A percentile compares a stretch with the other conserved stretches of the same genome.
phyloP scores from a whole-genome alignment of 37 sponge, comb jelly and placozoan species.

The Dysidea cf. avara region DNA sequence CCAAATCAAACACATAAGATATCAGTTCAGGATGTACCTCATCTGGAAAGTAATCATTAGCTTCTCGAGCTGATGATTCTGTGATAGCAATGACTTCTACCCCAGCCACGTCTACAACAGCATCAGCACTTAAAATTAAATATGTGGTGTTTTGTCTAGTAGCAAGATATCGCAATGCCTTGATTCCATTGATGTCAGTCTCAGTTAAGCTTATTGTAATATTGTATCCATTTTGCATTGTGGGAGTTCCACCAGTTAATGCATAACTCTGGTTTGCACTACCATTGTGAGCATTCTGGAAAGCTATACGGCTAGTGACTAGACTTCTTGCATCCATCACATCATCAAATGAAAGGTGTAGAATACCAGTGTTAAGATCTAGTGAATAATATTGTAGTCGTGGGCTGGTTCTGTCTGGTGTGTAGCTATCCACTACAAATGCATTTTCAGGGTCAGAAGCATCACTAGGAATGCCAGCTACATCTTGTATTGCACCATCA shows the following conservation, averaged over 20 bases:
- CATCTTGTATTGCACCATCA: constrained; percentile 70
- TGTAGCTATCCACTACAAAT: constrained; percentile 37
- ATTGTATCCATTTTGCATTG: constrained; percentile 71
- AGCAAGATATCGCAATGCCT: constrained; percentile 61
- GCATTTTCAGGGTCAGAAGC: constrained; percentile 24
- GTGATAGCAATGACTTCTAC: constrained; percentile 72
- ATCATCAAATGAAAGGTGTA: constrained; percentile 79
- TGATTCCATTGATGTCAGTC: constrained; percentile 75
- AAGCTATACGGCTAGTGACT: constrained; percentile 13
- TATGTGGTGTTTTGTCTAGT: constrained; percentile 38
- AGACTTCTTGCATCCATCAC: constrained; percentile 61
- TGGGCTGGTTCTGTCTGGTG: constrained; percentile 59
- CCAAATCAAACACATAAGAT: constrained; percentile 70
- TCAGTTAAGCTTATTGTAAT: constrained; percentile 53
- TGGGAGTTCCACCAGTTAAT: constrained; percentile 56
- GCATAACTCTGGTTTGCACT: constrained; percentile 13
- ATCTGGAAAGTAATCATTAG: constrained; percentile 38
- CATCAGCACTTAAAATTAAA: constrained; percentile 58
- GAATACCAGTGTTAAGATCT: constrained; percentile 63
- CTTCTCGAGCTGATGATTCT: constrained; percentile 44
- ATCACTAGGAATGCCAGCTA: constrained; percentile 51
- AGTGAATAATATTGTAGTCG: constrained; percentile 55
- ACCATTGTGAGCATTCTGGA: constrained; percentile 27
- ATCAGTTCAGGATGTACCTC: constrained; percentile 50
- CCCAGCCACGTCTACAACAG: constrained; percentile 77